Evolutionary conservation across 1,140 invertebrate genomes (phyloP), one percentile per base, ranked within the genome.

Genomic region (Drosophila bipectinata): DNA sequence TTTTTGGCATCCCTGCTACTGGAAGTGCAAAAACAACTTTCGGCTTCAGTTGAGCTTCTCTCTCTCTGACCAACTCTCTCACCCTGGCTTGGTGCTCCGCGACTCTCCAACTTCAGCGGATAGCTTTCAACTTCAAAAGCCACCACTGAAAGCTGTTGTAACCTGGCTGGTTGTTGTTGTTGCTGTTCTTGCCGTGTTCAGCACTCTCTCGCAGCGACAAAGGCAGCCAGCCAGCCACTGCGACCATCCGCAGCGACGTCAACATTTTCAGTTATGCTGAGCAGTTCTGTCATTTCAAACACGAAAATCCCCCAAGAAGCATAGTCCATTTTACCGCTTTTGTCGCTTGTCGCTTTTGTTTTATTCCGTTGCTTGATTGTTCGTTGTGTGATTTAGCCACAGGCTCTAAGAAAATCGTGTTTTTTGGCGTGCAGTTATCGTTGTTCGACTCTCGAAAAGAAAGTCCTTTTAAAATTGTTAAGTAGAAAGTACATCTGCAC

Each of bases 231-330:
- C 34, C 58, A 67, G 55, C 66, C 60, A 39, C 45, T 48, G 54
- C 68, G 45, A 28, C 49, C 59, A 76, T 32, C 60, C 58, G 60
- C 78, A 73, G 60, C 78, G 71, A 82, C 72, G 73, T 77, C 66
- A 71, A 77, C 76, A 59, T 79, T 74, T 82, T 89, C 84, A 91
- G 79, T 89, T 88, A 91, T 91, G 85, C 74, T 91, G 72, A 78
- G 79, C 57, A 82, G 79, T 82, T 90, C 90, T 90, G 79, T 68
- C 62, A 72, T 78, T 77, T 84, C 90, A 90, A 91, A 91, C 85
- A 90, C 90, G 74, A 81, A 87, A 79, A 87, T 59, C 58, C 49
- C 34, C 52, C 57, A 63, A 53, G 67, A 72, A 56, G 41, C 63
- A 48, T 34, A 49, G 30, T 51, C 62, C 9, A 37, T 76, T 66